phyloP scores from a whole-genome alignment of 30 jellyfish, hydroid and myxozoan species.

The Morbakka virulenta region DNA sequence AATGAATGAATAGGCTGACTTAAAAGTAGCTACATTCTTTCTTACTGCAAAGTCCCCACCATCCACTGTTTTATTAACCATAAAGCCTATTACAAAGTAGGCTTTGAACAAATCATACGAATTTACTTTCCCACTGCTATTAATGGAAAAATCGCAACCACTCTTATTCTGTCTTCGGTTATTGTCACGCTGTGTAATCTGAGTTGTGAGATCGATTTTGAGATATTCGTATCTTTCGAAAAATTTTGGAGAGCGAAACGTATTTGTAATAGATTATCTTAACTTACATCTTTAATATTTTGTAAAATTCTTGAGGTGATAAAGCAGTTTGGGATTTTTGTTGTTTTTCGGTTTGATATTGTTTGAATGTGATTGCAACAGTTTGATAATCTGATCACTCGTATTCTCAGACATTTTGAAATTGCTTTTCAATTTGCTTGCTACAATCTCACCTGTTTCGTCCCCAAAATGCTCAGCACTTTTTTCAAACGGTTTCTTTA shows the following conservation, averaged over 20 bases:
- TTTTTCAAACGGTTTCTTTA: not conserved
- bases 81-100: conserved; percentile 7
- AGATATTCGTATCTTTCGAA: conserved; percentile 5
- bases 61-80: not conserved
- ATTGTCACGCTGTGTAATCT: not conserved
- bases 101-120: not conserved
- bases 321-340: too few species aligned
- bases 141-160: not conserved
- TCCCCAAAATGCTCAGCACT: not conserved
- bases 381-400: not conserved
- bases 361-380: not conserved
- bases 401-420: not conserved
- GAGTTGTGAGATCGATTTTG: not conserved
- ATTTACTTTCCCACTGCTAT: not conserved
- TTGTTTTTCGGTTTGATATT: too few species aligned
- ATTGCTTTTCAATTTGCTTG: conserved; percentile 1
- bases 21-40: conserved; percentile 7
- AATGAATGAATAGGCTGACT: conserved; percentile 18
- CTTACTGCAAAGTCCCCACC: not conserved
- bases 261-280: not conserved
- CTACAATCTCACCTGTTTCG: conserved; percentile 1
- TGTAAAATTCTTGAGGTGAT: not conserved
- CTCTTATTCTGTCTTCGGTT: not conserved
- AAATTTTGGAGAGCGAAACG: not conserved
- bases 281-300: not conserved